phyloP scores from a whole-genome alignment of 2,888 invertebrate species.

The Stenolophus ochropezus region DNA sequence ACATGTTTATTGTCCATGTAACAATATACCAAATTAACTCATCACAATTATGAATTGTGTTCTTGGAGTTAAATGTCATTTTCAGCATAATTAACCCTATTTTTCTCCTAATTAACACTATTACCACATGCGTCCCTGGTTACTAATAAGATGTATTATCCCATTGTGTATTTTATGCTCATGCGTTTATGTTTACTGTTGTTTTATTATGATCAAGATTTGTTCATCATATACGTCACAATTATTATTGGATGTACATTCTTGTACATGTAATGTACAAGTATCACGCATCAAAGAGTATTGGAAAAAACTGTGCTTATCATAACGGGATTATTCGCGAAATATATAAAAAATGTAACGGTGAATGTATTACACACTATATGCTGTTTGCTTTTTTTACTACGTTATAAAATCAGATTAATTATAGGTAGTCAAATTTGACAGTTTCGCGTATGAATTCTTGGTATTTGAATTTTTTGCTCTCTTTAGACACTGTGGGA shows the following conservation, averaged over 20 bases:
- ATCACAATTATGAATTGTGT: no score
- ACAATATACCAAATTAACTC: no score
- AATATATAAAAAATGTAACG: not conserved
- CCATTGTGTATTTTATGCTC: constrained; percentile 4
- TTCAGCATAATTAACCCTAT: not conserved
- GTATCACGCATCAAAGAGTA: not conserved
- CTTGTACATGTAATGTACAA: constrained; percentile 1
- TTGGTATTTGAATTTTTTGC: not conserved
- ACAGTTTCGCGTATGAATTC: not conserved
- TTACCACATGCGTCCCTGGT: not conserved
- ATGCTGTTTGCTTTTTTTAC: no score
- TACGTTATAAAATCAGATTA: not conserved
- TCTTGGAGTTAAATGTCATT: not conserved
- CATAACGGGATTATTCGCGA: not conserved
- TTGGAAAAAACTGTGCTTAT: not conserved
- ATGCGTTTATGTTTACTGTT: constrained; percentile 2
- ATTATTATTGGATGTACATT: constrained; percentile 14
- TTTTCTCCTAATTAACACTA: not conserved
- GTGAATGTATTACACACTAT: not conserved
- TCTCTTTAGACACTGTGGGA: not conserved
- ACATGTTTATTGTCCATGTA: no score
- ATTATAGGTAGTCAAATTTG: not conserved
- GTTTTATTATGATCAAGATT: constrained; percentile 24
- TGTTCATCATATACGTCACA: constrained; percentile 23
- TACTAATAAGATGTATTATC: not conserved